A percentile compares a stretch with the other conserved stretches of the same genome.
Conservation (phyloP, 2,888 invertebrate genomes). For the Endotricha flammealis region DNA sequence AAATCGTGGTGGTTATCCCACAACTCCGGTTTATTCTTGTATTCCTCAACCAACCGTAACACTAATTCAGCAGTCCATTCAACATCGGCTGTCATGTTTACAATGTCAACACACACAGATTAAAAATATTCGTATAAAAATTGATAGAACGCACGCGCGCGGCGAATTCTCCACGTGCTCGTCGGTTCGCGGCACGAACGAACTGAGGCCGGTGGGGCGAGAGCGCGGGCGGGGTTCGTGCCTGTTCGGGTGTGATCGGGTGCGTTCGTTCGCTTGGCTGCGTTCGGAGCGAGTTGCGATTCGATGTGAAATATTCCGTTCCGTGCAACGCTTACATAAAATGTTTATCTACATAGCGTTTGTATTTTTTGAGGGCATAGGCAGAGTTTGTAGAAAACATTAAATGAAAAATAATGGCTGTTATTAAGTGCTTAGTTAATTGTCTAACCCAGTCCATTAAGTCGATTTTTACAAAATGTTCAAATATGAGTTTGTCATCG, state of each 20-base stretch:
- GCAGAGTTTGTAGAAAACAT: too few species aligned
- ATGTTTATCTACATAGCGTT: too few species aligned
- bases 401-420: too few species aligned
- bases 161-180: constrained; percentile 30
- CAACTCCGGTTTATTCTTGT: constrained; percentile 40
- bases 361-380: too few species aligned
- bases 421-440: too few species aligned
- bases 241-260: constrained; percentile 27
- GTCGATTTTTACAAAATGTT: too few species aligned
- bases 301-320: too few species aligned
- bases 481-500: too few species aligned
- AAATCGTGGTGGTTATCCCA: constrained; percentile 50
- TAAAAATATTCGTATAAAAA: too few species aligned
- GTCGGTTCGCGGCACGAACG: constrained; percentile 36
- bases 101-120: background rate
- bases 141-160: too few species aligned
- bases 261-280: constrained; percentile 33
- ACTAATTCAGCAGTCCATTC: constrained; percentile 56
- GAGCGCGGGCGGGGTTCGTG: constrained; percentile 16
- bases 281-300: constrained; percentile 25
- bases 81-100: constrained; percentile 34
- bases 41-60: constrained; percentile 47
- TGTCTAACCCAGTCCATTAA: too few species aligned
- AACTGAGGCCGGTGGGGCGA: constrained; percentile 19
- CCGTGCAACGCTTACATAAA: too few species aligned